A percentile compares a stretch with the other conserved stretches of the same genome.
Evolutionary conservation across 2,888 invertebrate species (phyloP).

Genomic region (Drosophila ezoana): DNA sequence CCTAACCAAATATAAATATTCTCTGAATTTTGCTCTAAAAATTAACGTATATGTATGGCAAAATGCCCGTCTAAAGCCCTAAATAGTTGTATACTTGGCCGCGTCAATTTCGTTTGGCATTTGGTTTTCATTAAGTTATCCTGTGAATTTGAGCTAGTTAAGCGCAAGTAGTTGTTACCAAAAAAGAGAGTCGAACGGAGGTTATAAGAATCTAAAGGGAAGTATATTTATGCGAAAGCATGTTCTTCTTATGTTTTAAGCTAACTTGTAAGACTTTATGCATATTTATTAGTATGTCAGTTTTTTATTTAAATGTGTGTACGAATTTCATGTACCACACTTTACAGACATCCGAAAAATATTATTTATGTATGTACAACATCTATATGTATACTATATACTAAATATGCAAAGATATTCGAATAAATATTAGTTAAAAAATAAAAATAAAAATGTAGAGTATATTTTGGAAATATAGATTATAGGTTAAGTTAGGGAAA

Average conservation of each 20-base stretch:
- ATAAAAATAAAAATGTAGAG: slow-evolving; percentile 11
- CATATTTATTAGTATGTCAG: slow-evolving; percentile 52
- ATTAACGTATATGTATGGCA: slow-evolving; percentile 21
- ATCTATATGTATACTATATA: slow-evolving; percentile 69
- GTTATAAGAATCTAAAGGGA: slow-evolving; percentile 28
- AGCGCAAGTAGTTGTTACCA: slow-evolving; percentile 71
- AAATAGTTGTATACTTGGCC: slow-evolving; percentile 22
- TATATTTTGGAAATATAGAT: no score
- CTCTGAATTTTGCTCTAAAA: slow-evolving; percentile 59
- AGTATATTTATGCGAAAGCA: slow-evolving; percentile 32
- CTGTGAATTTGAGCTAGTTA: slow-evolving; percentile 57
- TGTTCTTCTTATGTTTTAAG: slow-evolving; percentile 58
- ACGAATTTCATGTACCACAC: slow-evolving; percentile 35
- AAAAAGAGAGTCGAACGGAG: slow-evolving; percentile 34
- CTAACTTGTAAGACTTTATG: slow-evolving; percentile 65
- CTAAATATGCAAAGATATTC: slow-evolving; percentile 78
- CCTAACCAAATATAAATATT: slow-evolving; percentile 45
- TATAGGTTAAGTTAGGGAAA: no score
- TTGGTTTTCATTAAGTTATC: slow-evolving; percentile 44
- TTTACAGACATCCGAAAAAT: slow-evolving; percentile 44
- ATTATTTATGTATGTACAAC: slow-evolving; percentile 63
- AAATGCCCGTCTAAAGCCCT: background rate
- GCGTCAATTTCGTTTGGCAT: slow-evolving; percentile 28
- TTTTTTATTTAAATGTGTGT: slow-evolving; percentile 53
- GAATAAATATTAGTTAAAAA: slow-evolving; percentile 77